These are phyloP conservation scores for Oxyruncus cristatus DNA, from an alignment of 2,113 vertebrate species.

Conservation along the genomic window DNA sequence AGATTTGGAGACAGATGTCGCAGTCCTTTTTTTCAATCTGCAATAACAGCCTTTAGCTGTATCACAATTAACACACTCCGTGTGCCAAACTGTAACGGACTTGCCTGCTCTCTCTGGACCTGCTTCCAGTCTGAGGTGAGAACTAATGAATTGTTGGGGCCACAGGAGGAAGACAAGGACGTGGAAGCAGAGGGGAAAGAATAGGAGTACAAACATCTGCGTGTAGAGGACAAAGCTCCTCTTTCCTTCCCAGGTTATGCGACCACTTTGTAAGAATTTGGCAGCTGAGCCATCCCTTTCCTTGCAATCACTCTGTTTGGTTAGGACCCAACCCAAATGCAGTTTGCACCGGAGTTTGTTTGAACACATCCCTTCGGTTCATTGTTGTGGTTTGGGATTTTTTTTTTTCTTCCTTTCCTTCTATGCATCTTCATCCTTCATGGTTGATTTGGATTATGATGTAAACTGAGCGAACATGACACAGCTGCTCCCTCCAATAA, in stretches of 20 bases:
- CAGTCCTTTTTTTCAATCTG: neutral
- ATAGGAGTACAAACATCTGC: neutral
- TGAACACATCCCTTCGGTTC: neutral
- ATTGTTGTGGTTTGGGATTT: neutral
- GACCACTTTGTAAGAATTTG: neutral
- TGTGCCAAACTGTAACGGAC: slow-evolving; percentile 24
- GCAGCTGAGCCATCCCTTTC: neutral
- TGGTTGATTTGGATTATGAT: slow-evolving; percentile 69
- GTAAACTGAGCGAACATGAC: slow-evolving; percentile 65
- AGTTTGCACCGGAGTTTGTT: neutral
- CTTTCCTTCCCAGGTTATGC: neutral
- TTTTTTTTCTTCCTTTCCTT: neutral
- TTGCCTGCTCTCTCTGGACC: slow-evolving; percentile 18
- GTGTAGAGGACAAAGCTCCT: slow-evolving; percentile 22
- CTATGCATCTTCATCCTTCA: slow-evolving; percentile 64
- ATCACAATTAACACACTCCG: slow-evolving; percentile 24
- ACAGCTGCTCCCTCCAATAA: slow-evolving; percentile 63
- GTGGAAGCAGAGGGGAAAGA: neutral
- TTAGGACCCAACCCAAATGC: neutral
- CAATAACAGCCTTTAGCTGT: slow-evolving; percentile 15
- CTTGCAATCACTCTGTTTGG: neutral
- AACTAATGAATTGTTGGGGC: slow-evolving; percentile 56
- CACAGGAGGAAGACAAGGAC: slow-evolving; percentile 33
- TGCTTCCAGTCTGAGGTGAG: slow-evolving; percentile 44
- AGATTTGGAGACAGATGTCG: neutral